Evolutionary conservation across 2,888 invertebrate species (phyloP).

Genomic region (Apamea anceps): DNA sequence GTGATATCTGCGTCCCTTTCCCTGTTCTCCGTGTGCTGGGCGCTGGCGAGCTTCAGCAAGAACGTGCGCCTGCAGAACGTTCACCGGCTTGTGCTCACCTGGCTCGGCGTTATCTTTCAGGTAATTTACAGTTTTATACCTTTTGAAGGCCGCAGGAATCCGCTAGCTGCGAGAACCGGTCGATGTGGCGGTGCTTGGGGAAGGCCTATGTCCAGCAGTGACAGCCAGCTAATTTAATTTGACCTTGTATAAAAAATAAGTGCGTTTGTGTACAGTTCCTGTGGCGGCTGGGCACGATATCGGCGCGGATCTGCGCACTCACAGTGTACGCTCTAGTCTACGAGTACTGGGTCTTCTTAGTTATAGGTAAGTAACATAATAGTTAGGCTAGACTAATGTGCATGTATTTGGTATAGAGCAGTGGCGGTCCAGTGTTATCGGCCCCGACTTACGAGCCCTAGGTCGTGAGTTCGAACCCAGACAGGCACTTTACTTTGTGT

Average conservation of each 20-base stretch:
- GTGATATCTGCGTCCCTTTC: constrained; percentile 95
- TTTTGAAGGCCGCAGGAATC: not conserved
- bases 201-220: not conserved
- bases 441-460: too few relatives aligned
- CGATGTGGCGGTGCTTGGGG: not conserved
- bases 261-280: constrained; percentile 88
- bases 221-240: not conserved
- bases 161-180: not conserved
- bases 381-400: too few relatives aligned
- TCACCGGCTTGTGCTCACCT: constrained; percentile 95
- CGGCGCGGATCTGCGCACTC: constrained; percentile 94
- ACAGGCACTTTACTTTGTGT: too few relatives aligned
- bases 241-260: not conserved
- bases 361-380: constrained; percentile 87
- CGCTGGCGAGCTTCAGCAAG: constrained; percentile 97
- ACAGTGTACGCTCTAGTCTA: constrained; percentile 96
- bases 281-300: constrained; percentile 96
- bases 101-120: constrained; percentile 95
- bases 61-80: constrained; percentile 95
- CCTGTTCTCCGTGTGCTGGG: constrained; percentile 97
- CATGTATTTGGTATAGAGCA: too few relatives aligned
- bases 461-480: too few relatives aligned
- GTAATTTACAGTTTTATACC: constrained; percentile 72
- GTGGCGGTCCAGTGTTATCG: too few relatives aligned
- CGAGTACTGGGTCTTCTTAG: constrained; percentile 94